Evolutionary conservation across 2,797 vertebrate genomes (phyloP).

Genomic region (Poecilia picta): DNA sequence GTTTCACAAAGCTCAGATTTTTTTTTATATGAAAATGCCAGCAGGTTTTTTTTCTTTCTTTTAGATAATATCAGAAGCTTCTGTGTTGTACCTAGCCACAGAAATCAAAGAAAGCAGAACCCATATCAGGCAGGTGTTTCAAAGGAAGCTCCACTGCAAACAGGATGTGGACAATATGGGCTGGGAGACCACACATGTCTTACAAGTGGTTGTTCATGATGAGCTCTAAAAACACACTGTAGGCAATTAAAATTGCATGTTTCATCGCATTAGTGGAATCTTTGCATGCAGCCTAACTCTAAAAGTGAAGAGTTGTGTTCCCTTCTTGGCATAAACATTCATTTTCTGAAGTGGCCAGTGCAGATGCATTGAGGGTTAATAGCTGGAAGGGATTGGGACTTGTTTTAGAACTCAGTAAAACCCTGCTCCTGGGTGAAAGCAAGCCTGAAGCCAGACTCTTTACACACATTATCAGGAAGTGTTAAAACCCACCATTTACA

Average conservation of each 20-base stretch:
- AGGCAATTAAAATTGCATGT: background rate
- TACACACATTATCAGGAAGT: constrained; percentile 51
- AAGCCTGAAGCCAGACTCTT: constrained; percentile 25
- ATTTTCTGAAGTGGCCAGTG: constrained; percentile 19
- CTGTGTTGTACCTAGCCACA: background rate
- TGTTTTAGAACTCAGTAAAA: constrained; percentile 32
- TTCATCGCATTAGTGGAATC: background rate
- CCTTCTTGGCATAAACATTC: constrained; percentile 42
- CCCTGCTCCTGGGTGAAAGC: constrained; percentile 36
- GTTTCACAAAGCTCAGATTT: constrained; percentile 25
- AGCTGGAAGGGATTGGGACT: constrained; percentile 14
- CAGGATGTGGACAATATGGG: constrained; percentile 55
- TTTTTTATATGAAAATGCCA: background rate
- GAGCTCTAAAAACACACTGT: constrained; percentile 3
- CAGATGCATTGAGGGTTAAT: constrained; percentile 17
- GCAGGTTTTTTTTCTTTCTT: constrained; percentile 24
- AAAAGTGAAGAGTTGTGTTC: constrained; percentile 31
- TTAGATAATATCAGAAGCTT: constrained; percentile 17
- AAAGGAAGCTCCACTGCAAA: constrained; percentile 35
- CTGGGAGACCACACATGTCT: constrained; percentile 45
- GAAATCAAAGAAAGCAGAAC: constrained; percentile 38
- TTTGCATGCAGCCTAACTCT: constrained; percentile 7
- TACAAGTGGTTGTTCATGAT: constrained; percentile 13
- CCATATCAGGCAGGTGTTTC: constrained; percentile 31
- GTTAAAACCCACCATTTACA: constrained; percentile 60